Conservation (phyloP, 2,797 vertebrate species). For the Poecilia velifera region DNA sequence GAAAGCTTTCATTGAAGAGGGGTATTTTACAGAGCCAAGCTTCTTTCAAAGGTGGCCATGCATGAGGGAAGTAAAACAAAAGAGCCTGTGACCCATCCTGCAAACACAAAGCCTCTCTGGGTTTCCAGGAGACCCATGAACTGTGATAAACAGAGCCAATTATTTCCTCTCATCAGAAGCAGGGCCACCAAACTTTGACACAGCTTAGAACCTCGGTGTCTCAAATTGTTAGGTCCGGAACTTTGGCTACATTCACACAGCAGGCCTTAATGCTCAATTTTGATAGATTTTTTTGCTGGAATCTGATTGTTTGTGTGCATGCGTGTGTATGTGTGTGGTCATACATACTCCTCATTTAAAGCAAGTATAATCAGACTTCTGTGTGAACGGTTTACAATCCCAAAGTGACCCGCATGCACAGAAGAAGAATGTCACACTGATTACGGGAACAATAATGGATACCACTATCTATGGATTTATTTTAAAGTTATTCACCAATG, state of each 20-base stretch:
- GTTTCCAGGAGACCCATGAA: slow-evolving; percentile 50
- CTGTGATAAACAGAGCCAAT: slow-evolving; percentile 60
- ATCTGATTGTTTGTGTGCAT: too few species aligned
- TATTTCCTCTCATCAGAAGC: slow-evolving; percentile 60
- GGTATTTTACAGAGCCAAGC: slow-evolving; percentile 53
- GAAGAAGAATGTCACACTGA: neutral
- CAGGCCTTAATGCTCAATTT: too few species aligned
- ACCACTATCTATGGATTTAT: neutral
- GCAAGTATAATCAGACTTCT: too few species aligned
- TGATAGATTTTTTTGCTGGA: too few species aligned
- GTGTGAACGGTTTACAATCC: too few species aligned
- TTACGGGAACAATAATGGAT: neutral
- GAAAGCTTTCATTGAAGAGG: slow-evolving; percentile 56
- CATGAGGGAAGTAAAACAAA: slow-evolving; percentile 74
- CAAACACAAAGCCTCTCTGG: slow-evolving; percentile 65
- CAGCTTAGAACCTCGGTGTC: slow-evolving; percentile 31
- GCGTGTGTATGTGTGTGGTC: too few species aligned
- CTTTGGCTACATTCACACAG: neutral
- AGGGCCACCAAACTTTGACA: slow-evolving; percentile 53
- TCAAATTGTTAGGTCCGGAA: slow-evolving; percentile 42
- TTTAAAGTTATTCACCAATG: neutral
- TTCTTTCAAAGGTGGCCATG: slow-evolving; percentile 72
- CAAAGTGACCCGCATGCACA: neutral
- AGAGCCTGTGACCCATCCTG: slow-evolving; percentile 55
- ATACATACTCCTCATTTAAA: too few species aligned